Evolutionary conservation across 2,888 invertebrate genomes (phyloP).

Genomic region (Phlogophora meticulosa): DNA sequence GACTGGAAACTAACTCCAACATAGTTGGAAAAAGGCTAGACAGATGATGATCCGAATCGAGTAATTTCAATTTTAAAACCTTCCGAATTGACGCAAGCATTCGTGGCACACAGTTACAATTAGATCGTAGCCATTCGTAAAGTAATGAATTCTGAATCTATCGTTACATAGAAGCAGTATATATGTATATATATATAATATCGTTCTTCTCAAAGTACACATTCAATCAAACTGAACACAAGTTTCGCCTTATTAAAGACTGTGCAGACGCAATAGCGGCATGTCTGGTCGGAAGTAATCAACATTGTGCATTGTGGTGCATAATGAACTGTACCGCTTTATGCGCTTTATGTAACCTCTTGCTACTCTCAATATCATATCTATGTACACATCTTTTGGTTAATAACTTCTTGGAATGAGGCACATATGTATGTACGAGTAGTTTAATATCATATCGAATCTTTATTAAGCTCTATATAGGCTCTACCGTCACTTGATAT

Average conservation of each 20-base stretch:
- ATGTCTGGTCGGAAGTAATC: slow-evolving; percentile 65
- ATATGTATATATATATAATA: not conserved
- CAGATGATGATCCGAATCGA: too few relatives aligned
- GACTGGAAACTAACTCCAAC: too few relatives aligned
- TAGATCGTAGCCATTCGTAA: too few relatives aligned
- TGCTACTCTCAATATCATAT: slow-evolving; percentile 28
- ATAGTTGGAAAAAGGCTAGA: too few relatives aligned
- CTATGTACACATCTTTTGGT: slow-evolving; percentile 31
- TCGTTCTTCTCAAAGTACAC: slow-evolving; percentile 2
- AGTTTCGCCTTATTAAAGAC: slow-evolving; percentile 55
- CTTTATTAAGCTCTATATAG: too few relatives aligned
- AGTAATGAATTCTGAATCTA: too few relatives aligned
- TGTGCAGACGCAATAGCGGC: slow-evolving; percentile 31
- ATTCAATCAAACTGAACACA: slow-evolving; percentile 53
- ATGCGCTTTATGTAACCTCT: slow-evolving; percentile 24
- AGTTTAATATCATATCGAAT: too few relatives aligned
- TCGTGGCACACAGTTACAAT: too few relatives aligned
- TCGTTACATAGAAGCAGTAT: too few relatives aligned
- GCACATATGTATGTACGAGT: not conserved
- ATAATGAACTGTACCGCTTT: slow-evolving; percentile 62
- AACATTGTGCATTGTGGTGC: slow-evolving; percentile 63
- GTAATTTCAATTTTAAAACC: too few relatives aligned
- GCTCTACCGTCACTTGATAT: too few relatives aligned
- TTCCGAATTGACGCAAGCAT: too few relatives aligned
- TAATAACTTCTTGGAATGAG: slow-evolving; percentile 26